Evolutionary conservation across 1,140 invertebrate species (phyloP), one percentile per base, ranked within the genome.

Genomic region (Pemphigus obesinymphae): DNA sequence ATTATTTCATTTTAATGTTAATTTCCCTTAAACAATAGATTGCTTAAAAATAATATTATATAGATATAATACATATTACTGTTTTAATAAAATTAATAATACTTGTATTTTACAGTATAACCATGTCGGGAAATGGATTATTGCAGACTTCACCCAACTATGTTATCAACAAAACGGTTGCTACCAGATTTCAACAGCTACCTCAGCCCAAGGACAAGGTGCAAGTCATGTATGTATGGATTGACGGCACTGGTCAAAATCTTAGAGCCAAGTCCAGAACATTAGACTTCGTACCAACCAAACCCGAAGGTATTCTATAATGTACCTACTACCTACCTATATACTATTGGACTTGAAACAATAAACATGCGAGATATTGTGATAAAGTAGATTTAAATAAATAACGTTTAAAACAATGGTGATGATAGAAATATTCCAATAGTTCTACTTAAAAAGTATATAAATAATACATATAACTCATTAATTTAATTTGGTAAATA

Each of bases 211-310:
- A 92, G 1, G 90, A 94, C 82, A 90, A 90, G 85, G 89, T 95
- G 45, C 92, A 95, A 85, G 93, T 92, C 1, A 96, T 94, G 83
- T 99, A 99, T 88, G 91, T 99, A 50, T 99, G 97, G 97, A 96
- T 99, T 82, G 97, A 99, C 87, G 97, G 97, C 5, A 94, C 93
- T 2, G 95, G 95, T 2, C 95, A 98, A 87, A 90, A 93, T 83
- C 85, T 98, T 5, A 89, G 97, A 82, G 92, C 92, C 86, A 99
- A 99, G 87, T 96, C 96, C 20, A 90, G 93, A 83, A 98, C 96
- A 0, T 85, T 97, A 48, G 91, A 93, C 85, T 93, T 91, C 84
- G 89, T 93, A 34, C 95, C 95, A 0, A 92, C 92, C 83, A 86
- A 88, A 80, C 89, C 93, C 0, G 90, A 92, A 89, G 91, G 91